Evolutionary conservation across 2,113 vertebrate species (phyloP), one percentile per base, ranked within the genome.

Genomic region (Podiceps cristatus): DNA sequence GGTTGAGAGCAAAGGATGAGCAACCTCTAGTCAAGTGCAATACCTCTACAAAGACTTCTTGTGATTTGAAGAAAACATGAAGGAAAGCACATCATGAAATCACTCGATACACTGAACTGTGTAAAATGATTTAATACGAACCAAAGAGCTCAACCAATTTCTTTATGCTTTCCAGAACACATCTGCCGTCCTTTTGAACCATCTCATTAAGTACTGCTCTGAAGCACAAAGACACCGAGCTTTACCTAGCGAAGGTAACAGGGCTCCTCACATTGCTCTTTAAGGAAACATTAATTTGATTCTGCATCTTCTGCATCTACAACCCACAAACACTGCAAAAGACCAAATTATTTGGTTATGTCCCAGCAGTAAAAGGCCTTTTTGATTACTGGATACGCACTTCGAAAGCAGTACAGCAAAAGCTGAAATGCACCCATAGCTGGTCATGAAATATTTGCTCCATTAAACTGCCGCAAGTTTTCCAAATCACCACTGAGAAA

Each of bases 181-280:
- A 96, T 63, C 86, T 95, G 83, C 60, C 88, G 53, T 79, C 68
- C 82, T 79, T 94, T 60, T 80, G 85, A 92, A 91, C 82, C 7
- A 5, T 25, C 79, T 91, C 73, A 77, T 90, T 94, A 94, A 47
- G 31, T 2, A 86, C 1, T 1, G 3, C 50, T 91, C 53, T 47
- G 63, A 77, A 82, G 56, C 47, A 80, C 53, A 73, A 0, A 3
- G 10, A 42, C 50, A 77, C n/a, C 0, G 0, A 59, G 64, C 80
- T 91, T 80, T 49, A 88, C 45, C 50, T 69, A 50, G 16, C 0
- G 1, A 79, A 91, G 91, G 92, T 91, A 68, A 95, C 27, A 72
- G 45, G 87, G 44, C 77, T 76, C 62, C 59, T 73, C 68, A 56
- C 28, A 83, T 17, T 1, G 1, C 35, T 91, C 60, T 50, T 67